phyloP scores from a whole-genome alignment of 1,140 invertebrate species.

The Drosophila prosaltans region DNA sequence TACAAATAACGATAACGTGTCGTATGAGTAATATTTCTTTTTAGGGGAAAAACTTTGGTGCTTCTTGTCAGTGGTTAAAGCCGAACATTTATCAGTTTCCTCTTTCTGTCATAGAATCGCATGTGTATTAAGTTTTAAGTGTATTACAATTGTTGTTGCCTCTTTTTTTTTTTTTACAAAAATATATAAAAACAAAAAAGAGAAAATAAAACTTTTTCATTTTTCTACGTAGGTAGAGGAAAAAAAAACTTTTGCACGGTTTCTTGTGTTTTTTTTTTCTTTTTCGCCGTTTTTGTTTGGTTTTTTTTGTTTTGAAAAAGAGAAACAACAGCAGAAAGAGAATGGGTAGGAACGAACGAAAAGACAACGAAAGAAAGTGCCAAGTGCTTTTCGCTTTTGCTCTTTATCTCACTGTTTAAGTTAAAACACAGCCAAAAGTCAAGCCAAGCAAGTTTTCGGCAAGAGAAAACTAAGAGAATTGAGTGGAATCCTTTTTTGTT shows the following conservation, averaged over 20 bases:
- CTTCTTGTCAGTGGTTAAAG: background rate
- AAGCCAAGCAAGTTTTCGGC: conserved; percentile 19
- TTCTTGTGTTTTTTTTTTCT: background rate
- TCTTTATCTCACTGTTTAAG: conserved; percentile 36
- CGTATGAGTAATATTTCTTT: background rate
- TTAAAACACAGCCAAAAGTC: conserved; percentile 24
- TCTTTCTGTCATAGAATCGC: background rate
- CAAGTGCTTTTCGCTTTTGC: conserved; percentile 35
- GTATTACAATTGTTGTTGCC: conserved; percentile 25
- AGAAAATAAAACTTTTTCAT: background rate
- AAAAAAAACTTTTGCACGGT: background rate
- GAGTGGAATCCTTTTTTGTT: conserved; percentile 11
- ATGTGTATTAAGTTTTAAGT: conserved; percentile 13
- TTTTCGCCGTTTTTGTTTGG: background rate
- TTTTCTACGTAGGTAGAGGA: conserved; percentile 38
- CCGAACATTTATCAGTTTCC: conserved; percentile 1
- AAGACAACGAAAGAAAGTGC: conserved; percentile 22
- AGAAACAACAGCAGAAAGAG: background rate
- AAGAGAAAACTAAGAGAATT: conserved; percentile 15
- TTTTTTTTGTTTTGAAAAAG: background rate
- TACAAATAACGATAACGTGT: background rate
- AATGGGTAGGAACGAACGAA: conserved; percentile 12
- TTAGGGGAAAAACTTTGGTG: background rate
- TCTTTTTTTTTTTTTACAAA: conserved; percentile 24
- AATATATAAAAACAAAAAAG: too few relatives aligned